Evolutionary conservation across 2,888 invertebrate species (phyloP), one percentile per base, ranked within the genome.

Genomic region (Amphipyra berbera): DNA sequence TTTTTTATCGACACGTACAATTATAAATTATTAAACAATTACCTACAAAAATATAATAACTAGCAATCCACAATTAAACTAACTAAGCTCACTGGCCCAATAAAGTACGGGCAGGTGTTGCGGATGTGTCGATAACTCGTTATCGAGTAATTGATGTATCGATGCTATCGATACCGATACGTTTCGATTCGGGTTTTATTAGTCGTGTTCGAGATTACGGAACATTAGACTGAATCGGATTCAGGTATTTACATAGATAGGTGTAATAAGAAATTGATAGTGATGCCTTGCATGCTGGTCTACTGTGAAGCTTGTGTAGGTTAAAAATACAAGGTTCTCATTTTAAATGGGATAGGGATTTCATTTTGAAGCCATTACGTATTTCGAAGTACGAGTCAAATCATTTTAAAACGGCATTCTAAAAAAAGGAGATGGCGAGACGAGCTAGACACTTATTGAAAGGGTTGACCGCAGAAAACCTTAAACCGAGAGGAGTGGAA

Each of bases 131-230:
- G 86, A 86, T 86, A 81, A 78, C 82, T 7, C 13, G 83, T 81
- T 86, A 87, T 86, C 88, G 80, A 83, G 79, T 81, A 85, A 88
- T 83, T 81, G 87, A 87, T 84, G 80, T 72, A 61, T 80, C 58
- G 73, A 71, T 78, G 61, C 45, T 60, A 77, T 79, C 81, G 78
- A 77, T 80, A 82, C 76, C 63, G 72, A 74, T 73, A 63, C 73
- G 74, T 76, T 81, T 78, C 84, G 84, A 83, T 79, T 80, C 76
- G 79, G 70, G 70, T 61, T 84, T 83, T 83, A 84, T 82, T 81
- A 66, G 67, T 72, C 68, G 49, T 61, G 76, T 77, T 74, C 27
- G 60, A 78, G 74, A 79, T 79, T 78, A 77, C 56, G 56, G 46
- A 69, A 78, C 73, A 76, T 79, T 73, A 75, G 61, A 62, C 60